Base-by-base conservation (phyloP, 1,140 invertebrate genomes). In the Anastatus disparis region DNA sequence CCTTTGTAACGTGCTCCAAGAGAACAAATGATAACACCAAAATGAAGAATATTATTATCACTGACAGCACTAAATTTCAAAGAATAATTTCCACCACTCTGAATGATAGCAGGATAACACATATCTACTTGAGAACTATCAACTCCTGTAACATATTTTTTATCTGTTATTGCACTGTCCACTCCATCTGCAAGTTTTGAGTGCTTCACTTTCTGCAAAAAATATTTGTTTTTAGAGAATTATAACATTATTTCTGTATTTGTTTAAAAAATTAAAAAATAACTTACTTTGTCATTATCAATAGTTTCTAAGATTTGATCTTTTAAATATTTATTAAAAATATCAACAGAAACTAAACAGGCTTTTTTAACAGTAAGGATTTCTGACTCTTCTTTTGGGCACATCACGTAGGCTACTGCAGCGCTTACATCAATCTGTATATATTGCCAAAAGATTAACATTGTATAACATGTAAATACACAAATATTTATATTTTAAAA, bases 241-340 rank as follows among this genome's bases (percentile, higher is more conserved):
- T 4, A 48, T 38, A 31, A 62, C 31, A 26, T 27, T 8, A 17
- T 27, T 17, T 2, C 24, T 50, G 7, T 15, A n/a, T n/a, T n/a
- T n/a, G n/a, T n/a, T n/a, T n/a, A n/a, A n/a, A 35, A 35, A 35
- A 10, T 52, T 69, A n/a, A 53, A 66, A 65, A 66, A 40, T 71
- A 53, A 29, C 38, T 80, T 87, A 96, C 95, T 86, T 93, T 94
- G 80, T 99, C 97, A 8, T 94, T 93, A 89, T 99, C 98, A 80
- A 99, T 97, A 76, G 99, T 97, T 83, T 98, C 96, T 92, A 99
- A 98, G 66, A 99, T 95, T 85, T 99, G 95, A 86, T 98, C 95
- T 85, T 97, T 97, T 8, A 99, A 88, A 87, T 97, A 98, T 80
- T 99, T 99, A 27, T 91, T 94, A 82, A 97, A 99, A 4, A 99